These are phyloP conservation scores for Halcyon chelicuti DNA, from an alignment of 2,797 vertebrate genomes.

Conservation along the genomic window DNA sequence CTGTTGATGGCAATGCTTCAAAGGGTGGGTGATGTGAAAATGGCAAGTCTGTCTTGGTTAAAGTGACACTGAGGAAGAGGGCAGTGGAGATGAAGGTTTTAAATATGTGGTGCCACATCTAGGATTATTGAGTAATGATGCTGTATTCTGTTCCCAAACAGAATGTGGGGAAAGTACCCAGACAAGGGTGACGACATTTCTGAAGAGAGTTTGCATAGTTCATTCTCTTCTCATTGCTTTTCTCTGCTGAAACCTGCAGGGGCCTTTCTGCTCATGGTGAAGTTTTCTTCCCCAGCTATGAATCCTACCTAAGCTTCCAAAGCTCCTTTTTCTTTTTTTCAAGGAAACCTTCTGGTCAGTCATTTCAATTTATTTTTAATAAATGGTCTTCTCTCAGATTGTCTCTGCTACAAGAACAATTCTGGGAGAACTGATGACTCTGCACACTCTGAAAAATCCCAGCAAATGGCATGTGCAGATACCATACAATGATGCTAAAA, in stretches of 20 bases:
- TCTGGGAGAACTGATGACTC: conserved; percentile 38
- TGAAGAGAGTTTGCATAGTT: neutral
- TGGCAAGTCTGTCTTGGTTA: neutral
- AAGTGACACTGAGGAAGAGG: neutral
- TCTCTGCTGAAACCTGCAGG: neutral
- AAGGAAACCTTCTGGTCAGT: conserved; percentile 8
- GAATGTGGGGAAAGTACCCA: neutral
- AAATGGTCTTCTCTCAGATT: conserved; percentile 21
- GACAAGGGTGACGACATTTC: neutral
- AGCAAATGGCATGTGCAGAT: neutral
- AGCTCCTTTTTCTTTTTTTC: neutral
- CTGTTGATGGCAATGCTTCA: neutral
- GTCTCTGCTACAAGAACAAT: neutral
- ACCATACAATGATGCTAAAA: neutral
- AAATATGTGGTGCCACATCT: neutral
- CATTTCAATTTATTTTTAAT: conserved; percentile 34
- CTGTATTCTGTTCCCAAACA: neutral
- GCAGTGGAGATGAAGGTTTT: neutral
- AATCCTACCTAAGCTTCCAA: neutral
- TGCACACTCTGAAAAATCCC: neutral
- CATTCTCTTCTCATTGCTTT: neutral
- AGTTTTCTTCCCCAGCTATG: neutral
- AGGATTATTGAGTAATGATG: neutral
- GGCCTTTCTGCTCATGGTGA: neutral
- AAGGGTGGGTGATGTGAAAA: neutral